Conservation (phyloP, 2,797 vertebrate genomes). For the Notoglanidium macrostoma region DNA sequence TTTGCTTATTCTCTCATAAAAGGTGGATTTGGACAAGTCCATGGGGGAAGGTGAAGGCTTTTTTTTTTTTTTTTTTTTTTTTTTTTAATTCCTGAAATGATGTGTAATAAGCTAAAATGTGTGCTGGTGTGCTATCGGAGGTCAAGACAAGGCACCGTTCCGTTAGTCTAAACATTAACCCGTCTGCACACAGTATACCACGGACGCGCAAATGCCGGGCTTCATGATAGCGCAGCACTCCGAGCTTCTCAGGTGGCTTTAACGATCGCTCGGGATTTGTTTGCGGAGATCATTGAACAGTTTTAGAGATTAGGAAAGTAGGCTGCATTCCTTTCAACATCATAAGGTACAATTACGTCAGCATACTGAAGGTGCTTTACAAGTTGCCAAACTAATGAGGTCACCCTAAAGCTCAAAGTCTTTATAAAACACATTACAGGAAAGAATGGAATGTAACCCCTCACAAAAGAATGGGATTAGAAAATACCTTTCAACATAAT, state of each 20-base stretch:
- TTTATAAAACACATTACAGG: not conserved
- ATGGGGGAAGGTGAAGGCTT: conserved; percentile 54
- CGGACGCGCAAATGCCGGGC: not conserved
- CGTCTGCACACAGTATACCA: not conserved
- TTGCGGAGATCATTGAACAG: not conserved
- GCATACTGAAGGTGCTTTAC: not conserved
- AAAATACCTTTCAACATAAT: conserved; percentile 10
- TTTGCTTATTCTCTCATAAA: conserved; percentile 64
- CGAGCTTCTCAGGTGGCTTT: not conserved
- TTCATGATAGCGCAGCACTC: not conserved
- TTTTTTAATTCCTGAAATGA: conserved; percentile 60
- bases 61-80: too few species aligned
- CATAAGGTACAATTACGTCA: conserved; percentile 13
- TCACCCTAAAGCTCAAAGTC: not conserved
- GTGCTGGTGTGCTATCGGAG: conserved; percentile 18
- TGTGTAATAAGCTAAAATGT: conserved; percentile 56
- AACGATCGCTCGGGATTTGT: not conserved
- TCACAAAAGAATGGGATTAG: not conserved
- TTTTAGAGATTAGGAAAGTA: conserved; percentile 14
- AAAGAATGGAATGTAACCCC: conserved; percentile 1
- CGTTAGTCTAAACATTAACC: conserved; percentile 20
- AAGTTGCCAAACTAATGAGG: conserved; percentile 23
- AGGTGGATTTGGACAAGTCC: conserved; percentile 52
- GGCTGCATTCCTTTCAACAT: conserved; percentile 35
- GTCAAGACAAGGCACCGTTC: not conserved